Evolutionary conservation across 2,888 invertebrate species (phyloP).

Genomic region (Limnephilus rhombicus): DNA sequence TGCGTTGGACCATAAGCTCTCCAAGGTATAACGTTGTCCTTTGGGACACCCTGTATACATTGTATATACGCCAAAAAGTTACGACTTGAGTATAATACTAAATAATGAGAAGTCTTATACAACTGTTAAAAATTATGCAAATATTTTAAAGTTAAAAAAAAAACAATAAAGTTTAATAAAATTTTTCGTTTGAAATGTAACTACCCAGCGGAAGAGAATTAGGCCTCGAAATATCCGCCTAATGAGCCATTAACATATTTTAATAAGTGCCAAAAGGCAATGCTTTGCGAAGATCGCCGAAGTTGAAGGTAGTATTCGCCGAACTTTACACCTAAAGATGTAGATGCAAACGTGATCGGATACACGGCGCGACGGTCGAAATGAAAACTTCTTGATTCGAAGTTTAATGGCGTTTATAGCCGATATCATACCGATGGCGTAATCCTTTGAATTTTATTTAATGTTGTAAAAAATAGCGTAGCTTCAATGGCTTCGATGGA

Average conservation of each 20-base stretch:
- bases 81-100: no score
- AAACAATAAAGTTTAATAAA: not conserved
- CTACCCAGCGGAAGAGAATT: not conserved
- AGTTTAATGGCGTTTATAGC: slow-evolving; percentile 18
- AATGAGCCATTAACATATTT: not conserved
- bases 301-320: not conserved
- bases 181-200: not conserved
- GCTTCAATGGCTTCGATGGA: not conserved
- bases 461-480: not conserved
- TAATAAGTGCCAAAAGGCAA: not conserved
- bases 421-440: not conserved
- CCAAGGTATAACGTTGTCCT: no score
- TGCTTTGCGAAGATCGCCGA: not conserved
- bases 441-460: not conserved
- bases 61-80: no score
- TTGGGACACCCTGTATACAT: no score
- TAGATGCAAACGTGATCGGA: slow-evolving; percentile 10
- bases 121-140: no score
- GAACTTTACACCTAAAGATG: not conserved
- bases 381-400: not conserved
- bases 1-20: no score
- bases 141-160: no score
- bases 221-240: not conserved
- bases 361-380: not conserved
- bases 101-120: no score